These are phyloP conservation scores for Zaprionus lachaisei DNA, from an alignment of 1,140 invertebrate genomes.

Conservation along the genomic window DNA sequence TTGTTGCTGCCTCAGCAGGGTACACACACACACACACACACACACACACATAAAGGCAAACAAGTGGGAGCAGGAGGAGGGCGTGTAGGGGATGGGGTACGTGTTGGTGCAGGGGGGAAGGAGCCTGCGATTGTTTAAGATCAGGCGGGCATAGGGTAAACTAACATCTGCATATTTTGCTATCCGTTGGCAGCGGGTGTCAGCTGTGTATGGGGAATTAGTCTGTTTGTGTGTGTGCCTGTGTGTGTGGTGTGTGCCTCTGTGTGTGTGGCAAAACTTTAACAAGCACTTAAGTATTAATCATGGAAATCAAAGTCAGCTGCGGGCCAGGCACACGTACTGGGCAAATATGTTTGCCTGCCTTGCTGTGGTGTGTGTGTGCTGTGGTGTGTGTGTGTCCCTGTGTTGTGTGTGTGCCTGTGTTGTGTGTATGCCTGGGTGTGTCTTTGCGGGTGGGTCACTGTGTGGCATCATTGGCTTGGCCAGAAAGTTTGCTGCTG, in stretches of 20 bases:
- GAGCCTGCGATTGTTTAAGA: conserved; percentile 61
- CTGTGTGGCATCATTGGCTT: conserved; percentile 47
- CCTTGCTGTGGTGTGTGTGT: conserved; percentile 7
- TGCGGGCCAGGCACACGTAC: conserved; percentile 40
- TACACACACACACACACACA: conserved; percentile 9
- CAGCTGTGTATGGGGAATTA: conserved; percentile 14
- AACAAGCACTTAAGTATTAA: conserved; percentile 83
- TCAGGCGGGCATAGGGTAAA: conserved; percentile 42
- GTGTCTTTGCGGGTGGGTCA: conserved; percentile 28
- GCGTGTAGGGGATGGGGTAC: background rate
- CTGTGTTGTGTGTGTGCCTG: background rate
- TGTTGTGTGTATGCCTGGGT: conserved; percentile 16
- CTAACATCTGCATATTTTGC: conserved; percentile 65
- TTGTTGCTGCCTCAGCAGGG: conserved; percentile 63
- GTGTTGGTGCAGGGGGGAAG: background rate
- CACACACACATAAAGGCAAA: background rate
- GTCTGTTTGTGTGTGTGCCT: background rate
- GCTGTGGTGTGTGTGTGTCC: conserved; percentile 17
- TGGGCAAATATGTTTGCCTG: conserved; percentile 26
- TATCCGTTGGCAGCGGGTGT: background rate
- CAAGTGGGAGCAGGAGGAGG: background rate
- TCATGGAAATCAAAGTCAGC: conserved; percentile 79
- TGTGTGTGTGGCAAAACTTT: conserved; percentile 60
- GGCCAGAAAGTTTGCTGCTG: conserved; percentile 65
- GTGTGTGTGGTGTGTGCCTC: background rate